Conservation (phyloP, 1,140 invertebrate genomes). For the Nephotettix cincticeps region DNA sequence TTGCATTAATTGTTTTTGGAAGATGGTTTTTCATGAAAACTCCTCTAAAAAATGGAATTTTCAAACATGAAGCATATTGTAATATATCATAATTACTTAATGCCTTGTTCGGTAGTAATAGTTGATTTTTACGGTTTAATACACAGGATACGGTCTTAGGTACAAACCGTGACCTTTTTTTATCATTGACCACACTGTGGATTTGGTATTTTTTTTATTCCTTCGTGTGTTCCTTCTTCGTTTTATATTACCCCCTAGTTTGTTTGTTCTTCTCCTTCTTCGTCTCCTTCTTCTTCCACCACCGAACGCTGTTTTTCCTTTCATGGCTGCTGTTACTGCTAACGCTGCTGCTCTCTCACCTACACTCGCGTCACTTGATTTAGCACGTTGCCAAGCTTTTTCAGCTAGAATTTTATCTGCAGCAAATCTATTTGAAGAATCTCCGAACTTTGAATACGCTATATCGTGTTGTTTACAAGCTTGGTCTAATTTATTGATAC, state of each 20-base stretch:
- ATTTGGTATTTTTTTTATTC: background rate
- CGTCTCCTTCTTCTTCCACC: conserved; percentile 39
- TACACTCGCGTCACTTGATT: conserved; percentile 44
- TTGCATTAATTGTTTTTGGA: conserved; percentile 33
- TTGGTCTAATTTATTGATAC: conserved; percentile 49
- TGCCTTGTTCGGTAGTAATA: conserved; percentile 16
- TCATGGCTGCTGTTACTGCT: conserved; percentile 42
- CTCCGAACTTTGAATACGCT: conserved; percentile 44
- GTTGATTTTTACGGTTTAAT: conserved; percentile 14
- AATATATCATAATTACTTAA: conserved; percentile 17
- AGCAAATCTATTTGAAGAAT: conserved; percentile 44
- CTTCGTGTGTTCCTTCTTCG: background rate
- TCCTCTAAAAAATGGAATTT: conserved; percentile 30
- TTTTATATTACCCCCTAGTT: background rate
- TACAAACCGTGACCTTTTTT: conserved; percentile 24
- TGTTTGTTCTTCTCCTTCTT: background rate
- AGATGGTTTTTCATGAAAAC: conserved; percentile 32
- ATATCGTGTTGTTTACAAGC: conserved; percentile 52
- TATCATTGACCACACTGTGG: conserved; percentile 9
- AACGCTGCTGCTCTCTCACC: conserved; percentile 44
- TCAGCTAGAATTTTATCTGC: conserved; percentile 47
- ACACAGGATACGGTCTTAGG: conserved; percentile 19
- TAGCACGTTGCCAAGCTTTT: conserved; percentile 46
- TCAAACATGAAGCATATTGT: conserved; percentile 30
- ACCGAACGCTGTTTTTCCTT: conserved; percentile 43